Base-by-base conservation (phyloP, 2,113 vertebrate genomes). In the Hemicordylus capensis region DNA sequence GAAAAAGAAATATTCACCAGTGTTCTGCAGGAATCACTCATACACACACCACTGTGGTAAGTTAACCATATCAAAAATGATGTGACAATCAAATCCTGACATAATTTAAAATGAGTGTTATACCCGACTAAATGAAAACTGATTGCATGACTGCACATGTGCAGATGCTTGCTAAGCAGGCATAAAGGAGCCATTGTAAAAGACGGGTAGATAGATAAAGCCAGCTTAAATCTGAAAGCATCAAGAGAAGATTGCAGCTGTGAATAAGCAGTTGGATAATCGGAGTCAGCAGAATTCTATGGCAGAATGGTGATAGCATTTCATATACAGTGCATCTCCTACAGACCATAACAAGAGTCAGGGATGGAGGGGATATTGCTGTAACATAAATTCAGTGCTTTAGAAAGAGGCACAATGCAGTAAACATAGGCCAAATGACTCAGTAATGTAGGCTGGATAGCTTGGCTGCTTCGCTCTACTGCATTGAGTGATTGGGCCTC, bases 401-500 rank as follows among this genome's bases (percentile, higher is more conserved):
- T 63, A 54, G 79, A 88, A 91, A 76, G 37, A 83, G 31, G 24
- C 64, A 28, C 51, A 39, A 63, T 63, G 77, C 26, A 46, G 77
- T n/a, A 69, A 70, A 80, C 70, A 48, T 34, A 89, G 80, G 92
- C 10, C 42, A 37, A 72, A 0, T 42, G 75, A 87, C 19, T 80
- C 28, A 34, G 67, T 26, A 63, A 84, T 66, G 54, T 59, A 90
- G 64, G 44, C 14, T 64, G 75, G 78, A 86, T 76, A 59, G 37
- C 75, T 76, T 34, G 73, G 76, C 66, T 24, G 88, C 80, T 69
- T 86, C 85, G 90, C 91, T 91, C 89, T 89, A 46, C 15, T 72
- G 58, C 85, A 72, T 89, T 81, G 89, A 88, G 83, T 92, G 80
- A 86, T 75, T 88, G 83, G 70, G 20, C 75, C 84, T 78, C 81